Evolutionary conservation across 37 sponge, comb jelly and placozoan species (phyloP), one percentile per base, ranked within the genome.

Genomic region (Axinella damicornis): DNA sequence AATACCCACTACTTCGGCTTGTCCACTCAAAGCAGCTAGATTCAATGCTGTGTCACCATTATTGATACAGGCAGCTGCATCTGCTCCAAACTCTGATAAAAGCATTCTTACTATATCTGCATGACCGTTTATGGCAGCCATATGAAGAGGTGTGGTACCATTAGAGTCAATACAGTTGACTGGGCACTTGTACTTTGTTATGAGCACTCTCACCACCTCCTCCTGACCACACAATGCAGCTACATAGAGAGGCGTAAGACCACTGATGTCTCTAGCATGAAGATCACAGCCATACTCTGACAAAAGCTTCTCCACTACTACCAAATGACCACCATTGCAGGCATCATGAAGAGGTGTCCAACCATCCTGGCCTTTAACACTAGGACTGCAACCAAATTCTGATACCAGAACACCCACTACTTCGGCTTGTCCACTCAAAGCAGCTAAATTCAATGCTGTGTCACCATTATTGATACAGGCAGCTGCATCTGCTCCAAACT

Each of bases 361-460:
- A 24, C 67, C 67, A 66, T 66, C 2, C 27, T 2, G 24, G 30
- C 67, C 67, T 33, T 66, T 66, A 24, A 33, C 33, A 33, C 33
- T 66, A 66, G 67, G 67, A 33, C 33, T n/a, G 33, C 67, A 66
- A 34, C 33, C 33, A 33, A 66, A 66, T n/a, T 66, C 67, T 25
- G 30, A 30, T 16, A 66, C 24, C 67, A 66, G 67, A 17, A 33
- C 33, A 33, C 67, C 30, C 67, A 66, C 37, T 39, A 71, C 17
- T 14, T 71, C 24, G 4, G 36, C 41, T 1, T 35, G 37, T 16
- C 72, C 72, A 39, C n/a, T 25, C 72, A 36, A 14, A 25, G 72
- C 72, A 40, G 72, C 72, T 37, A 71, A 0, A 38, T 71, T 34
- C 40, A 71, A n/a, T 24, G 72, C 40, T 39, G 72, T 71, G 72